Evolutionary conservation across 2,888 invertebrate species (phyloP).

Genomic region (Lasioglossum lativentre): DNA sequence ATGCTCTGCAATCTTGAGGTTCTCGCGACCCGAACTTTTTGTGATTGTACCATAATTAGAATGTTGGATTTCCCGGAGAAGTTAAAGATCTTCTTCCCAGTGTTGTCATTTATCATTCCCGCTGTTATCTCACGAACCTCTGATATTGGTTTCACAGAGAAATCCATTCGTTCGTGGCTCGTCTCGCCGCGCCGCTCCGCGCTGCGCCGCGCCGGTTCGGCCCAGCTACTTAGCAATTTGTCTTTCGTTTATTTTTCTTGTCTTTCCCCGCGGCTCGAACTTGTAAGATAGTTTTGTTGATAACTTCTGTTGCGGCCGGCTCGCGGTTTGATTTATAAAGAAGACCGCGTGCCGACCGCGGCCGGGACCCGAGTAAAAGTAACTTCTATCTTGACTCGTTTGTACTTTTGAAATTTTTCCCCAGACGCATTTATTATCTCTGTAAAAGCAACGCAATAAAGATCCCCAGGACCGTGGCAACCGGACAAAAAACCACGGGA

Average conservation of each 20-base stretch:
- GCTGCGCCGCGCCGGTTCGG: not conserved
- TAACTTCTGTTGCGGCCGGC: constrained; percentile 25
- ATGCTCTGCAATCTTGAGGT: not conserved
- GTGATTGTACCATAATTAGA: not conserved
- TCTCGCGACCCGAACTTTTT: not conserved
- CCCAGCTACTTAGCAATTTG: constrained; percentile 4
- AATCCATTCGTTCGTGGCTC: not conserved
- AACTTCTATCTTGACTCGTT: constrained; percentile 45
- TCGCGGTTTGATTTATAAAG: constrained; percentile 42
- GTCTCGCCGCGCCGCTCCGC: not conserved
- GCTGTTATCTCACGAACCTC: not conserved
- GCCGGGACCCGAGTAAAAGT: constrained; percentile 14
- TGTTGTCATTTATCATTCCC: not conserved
- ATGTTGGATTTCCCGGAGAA: not conserved
- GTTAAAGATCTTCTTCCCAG: not conserved
- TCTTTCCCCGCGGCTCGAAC: constrained; percentile 19
- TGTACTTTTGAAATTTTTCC: constrained; percentile 36
- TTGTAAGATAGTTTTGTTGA: constrained; percentile 23
- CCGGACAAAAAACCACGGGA: not conserved
- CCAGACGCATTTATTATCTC: constrained; percentile 44
- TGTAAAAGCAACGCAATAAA: constrained; percentile 41
- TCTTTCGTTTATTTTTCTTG: not conserved
- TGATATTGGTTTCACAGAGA: not conserved
- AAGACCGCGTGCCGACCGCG: constrained; percentile 6
- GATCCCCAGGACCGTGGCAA: not conserved